Evolutionary conservation across 2,113 vertebrate species (phyloP).

Genomic region (Azemiops feae): DNA sequence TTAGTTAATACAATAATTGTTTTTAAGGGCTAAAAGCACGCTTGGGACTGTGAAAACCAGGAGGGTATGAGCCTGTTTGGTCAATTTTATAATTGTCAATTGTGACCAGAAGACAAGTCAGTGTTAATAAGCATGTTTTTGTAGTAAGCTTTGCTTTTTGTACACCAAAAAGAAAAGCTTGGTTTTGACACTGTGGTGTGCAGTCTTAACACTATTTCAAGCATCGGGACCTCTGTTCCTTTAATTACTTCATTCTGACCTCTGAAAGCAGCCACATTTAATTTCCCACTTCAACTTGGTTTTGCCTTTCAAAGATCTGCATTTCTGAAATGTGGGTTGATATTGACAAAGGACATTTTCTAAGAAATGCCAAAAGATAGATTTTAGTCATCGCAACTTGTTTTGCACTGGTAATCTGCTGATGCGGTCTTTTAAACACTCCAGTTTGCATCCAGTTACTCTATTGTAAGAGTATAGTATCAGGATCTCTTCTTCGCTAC

Average conservation of each 20-base stretch:
- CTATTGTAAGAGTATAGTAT: not conserved
- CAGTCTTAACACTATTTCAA: not conserved
- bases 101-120: not conserved
- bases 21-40: not conserved
- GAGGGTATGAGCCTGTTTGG: too few relatives aligned
- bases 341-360: not conserved
- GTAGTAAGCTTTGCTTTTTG: not conserved
- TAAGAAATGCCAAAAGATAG: not conserved
- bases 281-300: not conserved
- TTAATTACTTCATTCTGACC: not conserved
- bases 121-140: not conserved
- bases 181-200: not conserved
- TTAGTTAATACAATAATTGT: not conserved
- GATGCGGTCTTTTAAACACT: not conserved
- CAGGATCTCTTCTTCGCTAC: not conserved
- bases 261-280: not conserved
- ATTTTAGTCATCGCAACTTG: not conserved
- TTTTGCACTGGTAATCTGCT: not conserved
- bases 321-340: not conserved
- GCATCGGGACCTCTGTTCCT: not conserved
- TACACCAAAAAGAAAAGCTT: not conserved
- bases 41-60: not conserved
- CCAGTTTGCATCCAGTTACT: not conserved
- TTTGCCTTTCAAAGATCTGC: not conserved
- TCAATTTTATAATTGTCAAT: not conserved